Evolutionary conservation across 2,888 invertebrate genomes (phyloP), one percentile per base, ranked within the genome.

Genomic region (Spilosoma lubricipeda): DNA sequence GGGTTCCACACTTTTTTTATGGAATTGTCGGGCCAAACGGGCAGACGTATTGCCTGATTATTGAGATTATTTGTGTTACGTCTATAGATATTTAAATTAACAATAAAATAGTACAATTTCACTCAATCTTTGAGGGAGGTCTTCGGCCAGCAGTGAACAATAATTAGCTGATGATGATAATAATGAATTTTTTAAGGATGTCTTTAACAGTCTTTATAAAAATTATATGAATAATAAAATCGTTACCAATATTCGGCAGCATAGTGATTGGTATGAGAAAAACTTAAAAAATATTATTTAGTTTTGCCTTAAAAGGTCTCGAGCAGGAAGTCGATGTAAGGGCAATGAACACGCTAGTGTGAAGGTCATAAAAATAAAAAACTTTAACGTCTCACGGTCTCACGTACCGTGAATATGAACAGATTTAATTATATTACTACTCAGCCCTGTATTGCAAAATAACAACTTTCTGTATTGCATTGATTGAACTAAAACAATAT

Each of bases 261-360:
- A 33, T 82, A 82, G 75, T 77, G 80, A 71, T 72, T 69, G 78
- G 86, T 88, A 79, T 83, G 83, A 84, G 84, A 85, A 82, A 76
- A 79, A 87, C 83, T 86, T 83, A 86, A 85, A 78, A 80, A 79
- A 83, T 80, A 85, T 83, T 82, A 86, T 86, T 85, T 83, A 82
- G 80, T 85, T 87, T 84, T 84, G 82, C 86, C 84, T 88, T 85
- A 86, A 88, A 88, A 89, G 86, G 86, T 85, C 84, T 86, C 86
- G 80, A 89, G 87, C 90, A 91, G 90, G 89, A 90, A 90, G 89
- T 90, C 87, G 74, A 82, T 78, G 83, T 89, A 90, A 92, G 92
- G 92, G 92, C 92, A 92, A 91, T 89, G 92, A 90, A 90, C 92
- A 91, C 83, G 82, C 81, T 81, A 87, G 85, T 88, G 88, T 89